Evolutionary conservation across 2,888 invertebrate species (phyloP), one percentile per base, ranked within the genome.

Genomic region (Acleris literana): DNA sequence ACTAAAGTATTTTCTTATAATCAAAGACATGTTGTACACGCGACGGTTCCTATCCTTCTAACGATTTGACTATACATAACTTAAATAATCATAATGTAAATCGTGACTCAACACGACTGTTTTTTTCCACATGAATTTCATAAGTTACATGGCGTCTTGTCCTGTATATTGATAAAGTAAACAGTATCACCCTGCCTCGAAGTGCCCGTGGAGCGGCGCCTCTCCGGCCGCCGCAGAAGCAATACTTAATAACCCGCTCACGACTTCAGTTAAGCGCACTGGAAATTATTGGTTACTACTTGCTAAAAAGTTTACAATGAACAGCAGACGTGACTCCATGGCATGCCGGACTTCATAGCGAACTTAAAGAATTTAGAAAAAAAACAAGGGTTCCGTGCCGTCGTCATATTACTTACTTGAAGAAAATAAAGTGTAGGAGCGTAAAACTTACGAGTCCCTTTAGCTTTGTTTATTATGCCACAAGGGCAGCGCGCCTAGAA

Each of bases 251-350:
- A 4, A 18, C 20, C n/a, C 22, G 13, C 46, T 66, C 66, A 66
- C 66, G 66, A 62, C 16, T 39, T 46, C 22, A 17, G n/a, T 7
- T 16, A 17, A 22, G 17, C 57, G 52, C 56, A 61, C 61, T 61
- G 65, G 65, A 61, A 52, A 48, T 57, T 57, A 62, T 66, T 66
- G 52, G 55, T 65, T 61, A 55, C 9, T 22, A 44, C 20, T 48
- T 46, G 62, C 61, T 61, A 66, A 66, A 25, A 48, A 62, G 25
- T 48, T 57, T 20, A 57, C 52, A 62, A 61, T 60, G 44, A 20
- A 51, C 57, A 51, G 46, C 20, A 53, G 17, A 57, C 66, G 57
- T 48, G 52, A 57, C 33, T 56, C 17, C 17, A 20, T n/a, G n/a
- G n/a, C n/a, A n/a, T 43, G 51, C 44, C 55, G 60, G 56, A 65